Percentiles rank a stretch among this genome's conserved stretches.
Conservation (phyloP, 2,797 vertebrate genomes). For the Eulemur coronatus region DNA sequence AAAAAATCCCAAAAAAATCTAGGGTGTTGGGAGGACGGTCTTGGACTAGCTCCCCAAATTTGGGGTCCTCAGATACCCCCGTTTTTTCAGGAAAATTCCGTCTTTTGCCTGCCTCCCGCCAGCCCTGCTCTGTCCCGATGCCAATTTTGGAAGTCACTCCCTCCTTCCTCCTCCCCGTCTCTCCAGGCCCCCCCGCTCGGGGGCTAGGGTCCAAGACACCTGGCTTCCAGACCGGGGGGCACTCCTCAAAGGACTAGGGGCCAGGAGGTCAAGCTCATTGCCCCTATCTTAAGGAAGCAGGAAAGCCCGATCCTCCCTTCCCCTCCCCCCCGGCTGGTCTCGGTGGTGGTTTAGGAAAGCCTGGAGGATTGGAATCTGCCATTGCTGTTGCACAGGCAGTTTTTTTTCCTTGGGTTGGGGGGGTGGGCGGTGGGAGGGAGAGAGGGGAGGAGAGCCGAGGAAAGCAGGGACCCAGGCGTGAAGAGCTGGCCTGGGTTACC, state of each 20-base stretch:
- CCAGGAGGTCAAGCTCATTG: constrained; percentile 73
- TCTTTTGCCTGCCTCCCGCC: constrained; percentile 80
- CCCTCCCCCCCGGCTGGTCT: constrained; percentile 77
- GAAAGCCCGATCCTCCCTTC: constrained; percentile 68
- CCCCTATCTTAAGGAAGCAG: constrained; percentile 70
- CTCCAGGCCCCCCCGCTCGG: constrained; percentile 69
- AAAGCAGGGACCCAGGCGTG: constrained; percentile 61
- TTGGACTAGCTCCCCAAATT: constrained; percentile 75
- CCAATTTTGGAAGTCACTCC: constrained; percentile 81
- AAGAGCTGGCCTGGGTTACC: constrained; percentile 58
- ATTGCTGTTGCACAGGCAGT: constrained; percentile 81
- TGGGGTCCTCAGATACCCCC: constrained; percentile 76
- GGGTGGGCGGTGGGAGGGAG: constrained; percentile 70
- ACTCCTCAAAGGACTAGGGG: constrained; percentile 70
- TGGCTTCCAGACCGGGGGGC: constrained; percentile 68
- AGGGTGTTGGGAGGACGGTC: constrained; percentile 69
- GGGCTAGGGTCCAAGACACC: constrained; percentile 77
- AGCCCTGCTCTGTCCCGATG: constrained; percentile 80
- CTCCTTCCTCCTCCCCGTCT: constrained; percentile 79
- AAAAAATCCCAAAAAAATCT: constrained; percentile 80
- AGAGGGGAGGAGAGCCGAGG: constrained; percentile 67
- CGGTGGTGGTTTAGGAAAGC: constrained; percentile 79
- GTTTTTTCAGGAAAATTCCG: constrained; percentile 81
- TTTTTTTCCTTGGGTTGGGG: constrained; percentile 72
- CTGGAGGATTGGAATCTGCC: constrained; percentile 82